Evolutionary conservation across 2,797 vertebrate species (phyloP), one percentile per base, ranked within the genome.

Genomic region (Chaenodraco wilsoni): DNA sequence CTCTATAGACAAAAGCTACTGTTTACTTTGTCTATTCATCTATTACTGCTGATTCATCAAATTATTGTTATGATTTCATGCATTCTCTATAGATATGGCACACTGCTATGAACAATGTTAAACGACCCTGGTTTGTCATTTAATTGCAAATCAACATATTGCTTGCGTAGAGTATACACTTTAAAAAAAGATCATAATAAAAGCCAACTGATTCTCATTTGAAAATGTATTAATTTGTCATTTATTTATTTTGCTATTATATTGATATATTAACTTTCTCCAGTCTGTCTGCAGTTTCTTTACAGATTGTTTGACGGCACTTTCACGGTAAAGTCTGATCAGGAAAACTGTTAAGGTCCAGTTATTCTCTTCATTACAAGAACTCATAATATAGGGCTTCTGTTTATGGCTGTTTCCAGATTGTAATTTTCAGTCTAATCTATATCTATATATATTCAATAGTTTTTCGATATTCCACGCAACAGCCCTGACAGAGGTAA

Each of bases 81-180:
- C 84, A 79, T 70, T 69, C 68, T 73, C 9, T 83, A 69, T 27
- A 43, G 64, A 81, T 76, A 84, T 85, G 79, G 84, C 83, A 88
- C 69, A 71, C 79, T 56, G 78, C 72, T 84, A 72, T 73, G 51
- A 76, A 86, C 51, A 70, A 62, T 50, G 52, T 50, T 73, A 58
- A 71, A 84, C 72, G 23, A 78, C 48, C 19, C 43, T 0, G 51
- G 65, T 56, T 76, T 65, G 52, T 56, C 51, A 46, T 60, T 83
- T 65, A 33, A 55, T 51, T 69, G 9, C 16, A 65, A 56, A 44
- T 21, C 55, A 52, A 74, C 5, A 21, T 76, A 73, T 66, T 65
- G 69, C 57, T 82, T 64, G 33, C 52, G 17, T 81, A 2, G 3
- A n/a, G n/a, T n/a, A n/a, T n/a, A 50, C 4, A 67, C 64, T 13